Evolutionary conservation across 2,888 invertebrate genomes (phyloP).

Genomic region (Plebejus anna): DNA sequence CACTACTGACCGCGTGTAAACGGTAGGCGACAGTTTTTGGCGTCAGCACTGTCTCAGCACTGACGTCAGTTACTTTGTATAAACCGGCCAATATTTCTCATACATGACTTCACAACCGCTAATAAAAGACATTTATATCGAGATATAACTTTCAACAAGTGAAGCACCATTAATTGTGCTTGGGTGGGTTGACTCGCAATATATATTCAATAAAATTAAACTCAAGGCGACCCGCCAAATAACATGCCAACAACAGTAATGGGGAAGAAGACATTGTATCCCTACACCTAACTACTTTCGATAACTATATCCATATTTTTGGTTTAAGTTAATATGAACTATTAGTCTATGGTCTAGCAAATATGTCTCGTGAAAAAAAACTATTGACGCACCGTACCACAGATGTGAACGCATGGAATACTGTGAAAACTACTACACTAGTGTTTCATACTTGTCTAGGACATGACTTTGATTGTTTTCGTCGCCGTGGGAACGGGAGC

Average conservation of each 20-base stretch:
- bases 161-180: constrained; percentile 67
- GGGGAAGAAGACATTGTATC: constrained; percentile 43
- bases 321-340: constrained; percentile 47
- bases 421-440: constrained; percentile 55
- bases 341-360: constrained; percentile 37
- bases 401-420: constrained; percentile 44
- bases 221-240: constrained; percentile 39
- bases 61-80: too few species aligned
- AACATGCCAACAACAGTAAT: constrained; percentile 40
- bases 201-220: constrained; percentile 31
- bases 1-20: too few species aligned
- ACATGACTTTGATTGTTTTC: constrained; percentile 64
- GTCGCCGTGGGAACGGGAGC: constrained; percentile 68
- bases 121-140: constrained; percentile 51
- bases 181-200: constrained; percentile 48
- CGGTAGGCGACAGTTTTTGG: too few species aligned
- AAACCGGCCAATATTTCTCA: constrained; percentile 46
- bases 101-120: constrained; percentile 68
- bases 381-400: constrained; percentile 44
- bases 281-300: constrained; percentile 44
- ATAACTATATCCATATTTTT: constrained; percentile 49
- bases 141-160: constrained; percentile 54
- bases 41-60: too few species aligned
- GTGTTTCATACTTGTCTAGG: constrained; percentile 75
- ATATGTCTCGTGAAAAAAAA: constrained; percentile 32